Conservation (phyloP, 2,888 invertebrate genomes). For the Drosophila niveifrons region DNA sequence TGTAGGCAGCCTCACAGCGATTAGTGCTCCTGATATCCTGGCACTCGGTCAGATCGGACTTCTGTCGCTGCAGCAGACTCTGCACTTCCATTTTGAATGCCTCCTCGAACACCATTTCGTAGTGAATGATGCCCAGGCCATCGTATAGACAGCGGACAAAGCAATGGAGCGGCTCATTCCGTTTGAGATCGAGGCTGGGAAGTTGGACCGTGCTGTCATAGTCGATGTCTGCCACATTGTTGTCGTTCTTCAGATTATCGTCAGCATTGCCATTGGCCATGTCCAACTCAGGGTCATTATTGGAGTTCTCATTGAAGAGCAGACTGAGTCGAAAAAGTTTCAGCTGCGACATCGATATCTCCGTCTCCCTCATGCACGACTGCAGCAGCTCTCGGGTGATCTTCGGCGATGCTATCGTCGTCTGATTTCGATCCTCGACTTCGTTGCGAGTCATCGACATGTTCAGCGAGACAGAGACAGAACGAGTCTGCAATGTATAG, state of each 20-base stretch:
- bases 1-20: constrained; percentile 74
- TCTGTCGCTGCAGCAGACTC: constrained; percentile 51
- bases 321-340: constrained; percentile 70
- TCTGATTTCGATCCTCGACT: constrained; percentile 44
- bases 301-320: constrained; percentile 54
- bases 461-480: constrained; percentile 71
- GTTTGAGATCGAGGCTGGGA: constrained; percentile 52
- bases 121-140: constrained; percentile 69
- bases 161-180: constrained; percentile 76
- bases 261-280: constrained; percentile 25
- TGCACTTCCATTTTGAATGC: constrained; percentile 62
- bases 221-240: constrained; percentile 43
- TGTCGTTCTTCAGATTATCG: constrained; percentile 39
- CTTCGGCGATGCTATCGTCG: constrained; percentile 13
- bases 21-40: constrained; percentile 62
- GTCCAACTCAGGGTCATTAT: constrained; percentile 36
- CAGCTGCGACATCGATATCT: constrained; percentile 80
- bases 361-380: constrained; percentile 76
- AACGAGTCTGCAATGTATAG: constrained; percentile 53
- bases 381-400: constrained; percentile 68
- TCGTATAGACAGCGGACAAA: constrained; percentile 81
- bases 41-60: constrained; percentile 65
- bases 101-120: constrained; percentile 73
- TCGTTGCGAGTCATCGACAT: constrained; percentile 70
- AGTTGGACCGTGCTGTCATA: constrained; percentile 32